Evolutionary conservation across 2,113 vertebrate genomes (phyloP).

Genomic region (Otis tarda): DNA sequence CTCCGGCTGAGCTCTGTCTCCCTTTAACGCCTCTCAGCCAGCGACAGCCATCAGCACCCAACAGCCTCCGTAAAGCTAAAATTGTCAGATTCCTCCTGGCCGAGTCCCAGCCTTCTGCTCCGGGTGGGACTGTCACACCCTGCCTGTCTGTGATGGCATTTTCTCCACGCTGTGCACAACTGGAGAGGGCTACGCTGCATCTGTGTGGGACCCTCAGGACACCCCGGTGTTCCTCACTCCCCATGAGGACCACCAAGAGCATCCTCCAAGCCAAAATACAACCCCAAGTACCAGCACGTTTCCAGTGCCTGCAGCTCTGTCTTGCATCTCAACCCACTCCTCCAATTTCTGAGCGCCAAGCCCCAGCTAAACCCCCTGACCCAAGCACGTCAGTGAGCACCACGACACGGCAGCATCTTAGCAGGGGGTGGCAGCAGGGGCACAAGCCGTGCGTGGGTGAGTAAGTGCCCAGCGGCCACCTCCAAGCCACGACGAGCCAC

Average conservation of each 20-base stretch:
- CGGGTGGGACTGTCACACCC: background rate
- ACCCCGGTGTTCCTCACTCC: background rate
- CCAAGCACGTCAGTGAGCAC: accelerated
- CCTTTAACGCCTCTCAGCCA: background rate
- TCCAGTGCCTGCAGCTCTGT: accelerated
- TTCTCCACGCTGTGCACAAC: background rate
- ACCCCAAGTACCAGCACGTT: background rate
- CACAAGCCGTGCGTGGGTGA: accelerated
- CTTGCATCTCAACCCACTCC: background rate
- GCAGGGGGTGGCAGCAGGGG: background rate
- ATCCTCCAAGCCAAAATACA: background rate
- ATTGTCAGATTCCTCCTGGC: background rate
- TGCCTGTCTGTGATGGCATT: too few relatives aligned
- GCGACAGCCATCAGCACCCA: background rate
- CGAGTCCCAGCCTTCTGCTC: background rate
- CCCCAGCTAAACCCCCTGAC: background rate
- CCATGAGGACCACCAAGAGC: accelerated
- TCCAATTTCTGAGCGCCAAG: accelerated
- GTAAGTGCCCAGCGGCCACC: background rate
- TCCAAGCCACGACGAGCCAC: background rate
- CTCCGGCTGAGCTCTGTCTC: background rate
- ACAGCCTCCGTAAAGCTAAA: background rate
- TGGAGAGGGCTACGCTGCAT: background rate
- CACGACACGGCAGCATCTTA: accelerated
- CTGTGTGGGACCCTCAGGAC: accelerated